Percentiles rank a stretch among this genome's conserved stretches.
phyloP scores from a whole-genome alignment of 2,113 vertebrate genomes.

The Aegithalos caudatus region DNA sequence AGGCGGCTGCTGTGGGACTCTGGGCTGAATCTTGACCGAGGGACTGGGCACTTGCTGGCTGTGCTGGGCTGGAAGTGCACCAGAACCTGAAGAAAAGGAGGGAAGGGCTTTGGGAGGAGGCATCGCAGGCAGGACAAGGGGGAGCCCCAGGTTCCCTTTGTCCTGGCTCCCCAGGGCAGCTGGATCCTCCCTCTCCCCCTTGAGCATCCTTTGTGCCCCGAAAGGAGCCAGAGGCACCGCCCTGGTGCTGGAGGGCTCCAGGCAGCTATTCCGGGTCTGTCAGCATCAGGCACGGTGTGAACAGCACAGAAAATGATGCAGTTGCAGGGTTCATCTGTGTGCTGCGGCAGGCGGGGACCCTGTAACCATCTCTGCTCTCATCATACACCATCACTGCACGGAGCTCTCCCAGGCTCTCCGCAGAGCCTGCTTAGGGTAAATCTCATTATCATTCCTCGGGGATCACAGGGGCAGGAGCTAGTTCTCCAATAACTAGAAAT shows the following conservation, averaged over 20 bases:
- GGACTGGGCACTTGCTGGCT: neutral
- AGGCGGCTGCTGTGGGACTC: accelerated
- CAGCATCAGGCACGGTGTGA: neutral
- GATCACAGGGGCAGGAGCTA: constrained; percentile 50
- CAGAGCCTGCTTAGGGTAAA: constrained; percentile 28
- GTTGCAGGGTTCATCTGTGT: neutral
- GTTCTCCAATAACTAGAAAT: constrained; percentile 52
- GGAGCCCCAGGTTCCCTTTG: neutral
- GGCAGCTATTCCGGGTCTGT: accelerated
- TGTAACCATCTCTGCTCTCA: neutral
- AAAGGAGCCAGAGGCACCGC: neutral
- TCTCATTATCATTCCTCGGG: constrained; percentile 58
- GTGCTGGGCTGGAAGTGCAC: neutral
- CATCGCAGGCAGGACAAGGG: neutral
- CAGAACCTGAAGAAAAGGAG: neutral
- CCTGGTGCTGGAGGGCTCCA: accelerated
- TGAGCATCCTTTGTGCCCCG: accelerated
- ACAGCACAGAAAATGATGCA: neutral
- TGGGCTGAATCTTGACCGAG: neutral
- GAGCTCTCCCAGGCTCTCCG: neutral
- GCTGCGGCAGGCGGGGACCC: neutral
- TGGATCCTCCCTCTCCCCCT: neutral
- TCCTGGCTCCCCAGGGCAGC: accelerated
- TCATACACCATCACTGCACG: neutral
- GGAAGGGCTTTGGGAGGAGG: neutral